A percentile compares a stretch with the other conserved stretches of the same genome.
Evolutionary conservation across 2,113 vertebrate genomes (phyloP).

Genomic region (Hucho hucho): DNA sequence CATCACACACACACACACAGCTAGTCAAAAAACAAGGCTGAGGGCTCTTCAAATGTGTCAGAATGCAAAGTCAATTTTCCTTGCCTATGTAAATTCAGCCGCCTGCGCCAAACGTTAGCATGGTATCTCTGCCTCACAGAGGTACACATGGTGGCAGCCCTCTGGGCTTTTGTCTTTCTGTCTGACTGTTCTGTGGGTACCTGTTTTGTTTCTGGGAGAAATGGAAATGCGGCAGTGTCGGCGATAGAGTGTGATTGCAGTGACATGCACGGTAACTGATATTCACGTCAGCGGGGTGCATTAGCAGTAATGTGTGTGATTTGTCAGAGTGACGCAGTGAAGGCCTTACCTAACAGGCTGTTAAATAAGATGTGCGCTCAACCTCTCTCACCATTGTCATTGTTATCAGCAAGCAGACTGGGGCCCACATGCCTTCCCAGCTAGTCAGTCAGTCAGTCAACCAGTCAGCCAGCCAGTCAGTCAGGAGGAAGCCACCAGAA

Average conservation of each 20-base stretch:
- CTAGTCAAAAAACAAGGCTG: too few relatives aligned
- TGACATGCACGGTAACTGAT: constrained; percentile 32
- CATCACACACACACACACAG: too few relatives aligned
- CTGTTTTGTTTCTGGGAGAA: constrained; percentile 2
- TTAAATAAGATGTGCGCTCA: constrained; percentile 59
- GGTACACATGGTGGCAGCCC: constrained; percentile 5
- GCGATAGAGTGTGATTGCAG: constrained; percentile 23
- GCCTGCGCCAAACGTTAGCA: constrained; percentile 5
- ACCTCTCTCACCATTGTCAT: constrained; percentile 36
- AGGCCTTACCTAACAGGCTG: constrained; percentile 51
- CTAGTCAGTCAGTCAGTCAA: background rate
- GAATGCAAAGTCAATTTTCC: constrained; percentile 6
- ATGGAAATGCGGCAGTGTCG: background rate
- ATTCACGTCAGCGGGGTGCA: constrained; percentile 23
- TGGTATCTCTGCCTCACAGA: constrained; percentile 5
- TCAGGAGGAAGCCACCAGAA: constrained; percentile 22
- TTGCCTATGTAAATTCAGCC: constrained; percentile 7
- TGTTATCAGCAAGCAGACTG: constrained; percentile 31
- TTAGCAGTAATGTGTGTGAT: constrained; percentile 54
- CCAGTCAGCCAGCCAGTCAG: constrained; percentile 2
- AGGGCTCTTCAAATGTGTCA: background rate
- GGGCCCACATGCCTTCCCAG: constrained; percentile 4
- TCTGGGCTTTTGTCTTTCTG: background rate
- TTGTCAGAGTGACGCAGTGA: constrained; percentile 46
- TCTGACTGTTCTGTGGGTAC: background rate